Base-by-base conservation (phyloP, 2,888 invertebrate species). In the Pandemis corylana region DNA sequence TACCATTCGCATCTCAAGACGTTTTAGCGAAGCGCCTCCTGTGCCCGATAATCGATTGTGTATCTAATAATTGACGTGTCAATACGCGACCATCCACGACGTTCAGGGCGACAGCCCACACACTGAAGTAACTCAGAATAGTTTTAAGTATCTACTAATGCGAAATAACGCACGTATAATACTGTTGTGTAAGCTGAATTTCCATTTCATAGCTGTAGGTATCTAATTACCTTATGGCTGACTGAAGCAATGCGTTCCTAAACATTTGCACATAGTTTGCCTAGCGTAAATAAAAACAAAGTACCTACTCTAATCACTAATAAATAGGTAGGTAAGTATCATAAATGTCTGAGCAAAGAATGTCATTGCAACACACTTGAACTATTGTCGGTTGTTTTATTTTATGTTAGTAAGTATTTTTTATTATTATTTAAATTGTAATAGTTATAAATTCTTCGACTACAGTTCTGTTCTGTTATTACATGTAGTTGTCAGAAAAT, bases 11-110 rank as follows among this genome's bases (percentile, higher is more conserved):
- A 56, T 61, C 36, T 28, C 61, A 6, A 61, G 13, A 36, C 61
- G 5, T 28, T 61, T 61, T 36, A 10, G 36, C 20, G 36, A 7
- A 61, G 4, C 4, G 61, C 10, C 61, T 61, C 15, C 9, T 7
- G 63, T 44, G 63, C 42, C 9, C n/a, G 13, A 63, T 42, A 63
- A 15, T 7, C 63, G 20, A 63, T 63, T 42, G 63, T 67, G 49
- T 41, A 13, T 53, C 13, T 41, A 67, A 67, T 41, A 67, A 67
- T 66, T 51, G 41, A 67, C 51, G 10, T 67, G 67, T 53, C 51
- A 53, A 51, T 53, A 41, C 5, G 63, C 36, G 67, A 6, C 51
- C 51, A 41, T 67, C 67, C 67, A 53, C 51, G 53, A 10, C 44
- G 41, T 36, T 12, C 63, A 36, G 1, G 12, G 36, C 36, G 61